Percentiles rank a stretch among this genome's conserved stretches.
Conservation (phyloP, 2,113 vertebrate genomes). For the Notothenia rossii region DNA sequence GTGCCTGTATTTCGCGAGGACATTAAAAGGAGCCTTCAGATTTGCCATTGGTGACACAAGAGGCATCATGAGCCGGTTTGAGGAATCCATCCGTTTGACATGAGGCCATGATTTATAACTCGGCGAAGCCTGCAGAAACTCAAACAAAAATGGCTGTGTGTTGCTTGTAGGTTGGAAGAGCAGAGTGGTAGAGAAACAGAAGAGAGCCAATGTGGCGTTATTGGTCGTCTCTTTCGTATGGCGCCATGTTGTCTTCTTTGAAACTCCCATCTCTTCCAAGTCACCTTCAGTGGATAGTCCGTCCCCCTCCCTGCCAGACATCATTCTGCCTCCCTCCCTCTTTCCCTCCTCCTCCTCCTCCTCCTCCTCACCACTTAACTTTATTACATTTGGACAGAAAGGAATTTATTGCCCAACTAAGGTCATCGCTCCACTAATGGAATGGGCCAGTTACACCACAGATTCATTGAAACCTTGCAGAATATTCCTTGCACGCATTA, state of each 20-base stretch:
- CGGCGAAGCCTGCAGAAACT: constrained; percentile 4
- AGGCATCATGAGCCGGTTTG: constrained; percentile 4
- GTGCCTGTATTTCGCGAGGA: background rate
- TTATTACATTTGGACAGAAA: constrained; percentile 87
- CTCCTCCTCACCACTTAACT: constrained; percentile 85
- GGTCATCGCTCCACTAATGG: constrained; percentile 89
- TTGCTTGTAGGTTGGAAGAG: constrained; percentile 21
- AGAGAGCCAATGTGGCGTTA: background rate
- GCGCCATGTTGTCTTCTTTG: constrained; percentile 60
- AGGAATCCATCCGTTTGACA: constrained; percentile 36
- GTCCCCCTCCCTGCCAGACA: constrained; percentile 45
- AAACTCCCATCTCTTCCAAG: constrained; percentile 63
- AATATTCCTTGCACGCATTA: constrained; percentile 83
- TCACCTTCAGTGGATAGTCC: constrained; percentile 78
- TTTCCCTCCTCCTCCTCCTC: constrained; percentile 66
- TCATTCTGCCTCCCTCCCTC: constrained; percentile 46
- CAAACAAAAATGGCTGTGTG: constrained; percentile 24
- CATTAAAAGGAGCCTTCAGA: constrained; percentile 7
- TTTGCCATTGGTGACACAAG: constrained; percentile 29
- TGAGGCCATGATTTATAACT: constrained; percentile 21
- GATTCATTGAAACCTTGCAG: constrained; percentile 86
- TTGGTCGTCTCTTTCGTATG: constrained; percentile 13
- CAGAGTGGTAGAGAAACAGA: background rate
- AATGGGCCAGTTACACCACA: constrained; percentile 87
- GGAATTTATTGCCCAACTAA: constrained; percentile 88